Conservation (phyloP, 2,797 vertebrate genomes). For the Hydrocynus forskahlii region DNA sequence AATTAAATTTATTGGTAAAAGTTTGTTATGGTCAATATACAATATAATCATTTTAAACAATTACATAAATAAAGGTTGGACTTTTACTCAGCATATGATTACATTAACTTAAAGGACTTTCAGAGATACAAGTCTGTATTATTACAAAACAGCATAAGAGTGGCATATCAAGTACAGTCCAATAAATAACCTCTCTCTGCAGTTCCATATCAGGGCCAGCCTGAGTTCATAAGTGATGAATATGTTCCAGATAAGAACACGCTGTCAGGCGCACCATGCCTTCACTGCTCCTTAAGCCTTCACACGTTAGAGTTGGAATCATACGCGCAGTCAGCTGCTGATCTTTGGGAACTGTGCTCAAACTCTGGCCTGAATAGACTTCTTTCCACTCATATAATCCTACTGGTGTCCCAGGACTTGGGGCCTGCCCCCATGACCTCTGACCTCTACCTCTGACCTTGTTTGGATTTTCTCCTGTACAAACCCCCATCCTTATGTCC, state of each 20-base stretch:
- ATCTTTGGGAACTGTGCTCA: slow-evolving; percentile 79
- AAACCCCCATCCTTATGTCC: slow-evolving; percentile 66
- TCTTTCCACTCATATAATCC: slow-evolving; percentile 84
- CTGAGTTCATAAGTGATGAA: slow-evolving; percentile 1
- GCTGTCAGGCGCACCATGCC: slow-evolving; percentile 14
- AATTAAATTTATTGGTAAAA: too few relatives aligned
- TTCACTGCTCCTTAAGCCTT: slow-evolving; percentile 20
- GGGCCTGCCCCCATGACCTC: slow-evolving; percentile 73
- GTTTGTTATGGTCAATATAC: too few relatives aligned
- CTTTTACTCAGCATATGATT: too few relatives aligned
- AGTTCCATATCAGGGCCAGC: background rate
- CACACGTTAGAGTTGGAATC: slow-evolving; percentile 53
- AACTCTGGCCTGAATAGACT: slow-evolving; percentile 77
- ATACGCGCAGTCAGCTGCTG: slow-evolving; percentile 70
- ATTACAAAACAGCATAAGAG: background rate
- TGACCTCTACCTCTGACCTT: slow-evolving; percentile 80
- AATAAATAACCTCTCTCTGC: background rate
- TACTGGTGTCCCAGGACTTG: slow-evolving; percentile 70
- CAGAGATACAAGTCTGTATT: background rate
- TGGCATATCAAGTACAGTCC: background rate
- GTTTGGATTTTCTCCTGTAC: slow-evolving; percentile 73
- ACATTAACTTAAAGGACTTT: too few relatives aligned
- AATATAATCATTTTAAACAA: too few relatives aligned
- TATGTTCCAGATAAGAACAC: background rate
- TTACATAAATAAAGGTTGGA: too few relatives aligned